Base-by-base conservation (phyloP, 2,113 vertebrate genomes). In the Elephas maximus region DNA sequence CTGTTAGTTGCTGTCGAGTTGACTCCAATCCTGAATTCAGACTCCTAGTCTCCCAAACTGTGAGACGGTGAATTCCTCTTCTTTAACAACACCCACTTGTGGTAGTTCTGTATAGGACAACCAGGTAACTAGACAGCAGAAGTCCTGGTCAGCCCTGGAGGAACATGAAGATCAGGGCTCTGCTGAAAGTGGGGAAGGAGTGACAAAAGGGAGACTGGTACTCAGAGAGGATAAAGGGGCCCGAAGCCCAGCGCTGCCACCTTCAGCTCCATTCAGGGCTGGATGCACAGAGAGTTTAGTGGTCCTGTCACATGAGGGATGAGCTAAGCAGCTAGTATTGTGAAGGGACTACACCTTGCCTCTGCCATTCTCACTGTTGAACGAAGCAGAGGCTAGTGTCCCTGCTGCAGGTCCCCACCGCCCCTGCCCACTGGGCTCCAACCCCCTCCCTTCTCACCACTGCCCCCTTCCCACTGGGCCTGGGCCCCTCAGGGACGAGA, bases 241-340 rank as follows among this genome's bases (percentile, higher is more conserved):
- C 9, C 0, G 3, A 48, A 51, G 17, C 33, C 57, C 20, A 21
- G 18, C 30, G 79, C 9, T 30, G 41, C 48, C 44, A 51, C 23
- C 11, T 6, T 80, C 20, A 67, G 44, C 12, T 33, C 30, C 37
- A n/a, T 24, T 51, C 17, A 57, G 63, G 12, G 82, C 53, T 5
- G 14, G 53, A 4, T 1, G 0, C n/a, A 41, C 6, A 30, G 57
- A 83, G 44, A 0, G 5, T 14, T 41, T 20, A 8, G 51, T 6
- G 62, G 62, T 41, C 24, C 7, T 33, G 1, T 8, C 26, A 15
- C 20, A 21, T 5, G 2, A 1, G 48, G 41, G 30, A 17, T 44
- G 30, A 78, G 41, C 78, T 48, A 1, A 41, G 65, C 3, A 21
- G 71, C 53, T 5, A 53, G 45, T 5, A 0, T 9, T 0, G 18